phyloP scores from a whole-genome alignment of 1,140 invertebrate species.

The Trichonephila clavata region DNA sequence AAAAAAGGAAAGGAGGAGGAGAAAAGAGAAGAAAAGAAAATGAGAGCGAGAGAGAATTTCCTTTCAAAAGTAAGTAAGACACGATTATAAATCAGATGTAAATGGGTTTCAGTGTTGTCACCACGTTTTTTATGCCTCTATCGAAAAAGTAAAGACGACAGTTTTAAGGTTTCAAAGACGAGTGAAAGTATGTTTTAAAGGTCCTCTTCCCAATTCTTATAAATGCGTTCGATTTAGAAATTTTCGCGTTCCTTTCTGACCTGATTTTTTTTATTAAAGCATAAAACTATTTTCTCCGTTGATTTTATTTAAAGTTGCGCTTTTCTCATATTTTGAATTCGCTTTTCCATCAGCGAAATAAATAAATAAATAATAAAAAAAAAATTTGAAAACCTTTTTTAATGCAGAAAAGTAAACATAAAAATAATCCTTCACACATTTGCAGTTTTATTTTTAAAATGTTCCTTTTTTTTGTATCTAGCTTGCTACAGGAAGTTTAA shows the following conservation, averaged over 20 bases:
- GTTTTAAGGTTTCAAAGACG: background rate
- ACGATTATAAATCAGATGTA: constrained; percentile 55
- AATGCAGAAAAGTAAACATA: background rate
- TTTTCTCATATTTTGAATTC: background rate
- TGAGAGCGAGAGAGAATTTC: background rate
- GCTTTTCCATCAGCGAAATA: background rate
- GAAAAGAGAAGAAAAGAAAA: background rate
- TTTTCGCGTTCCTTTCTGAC: background rate
- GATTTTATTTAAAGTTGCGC: background rate
- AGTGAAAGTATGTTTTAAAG: constrained; percentile 3
- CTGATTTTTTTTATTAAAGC: background rate
- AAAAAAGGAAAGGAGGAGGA: background rate
- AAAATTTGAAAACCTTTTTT: background rate
- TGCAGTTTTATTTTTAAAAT: background rate
- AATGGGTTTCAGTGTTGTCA: constrained; percentile 42
- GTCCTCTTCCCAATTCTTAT: background rate
- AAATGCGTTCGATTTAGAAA: constrained; percentile 18
- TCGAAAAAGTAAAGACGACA: background rate
- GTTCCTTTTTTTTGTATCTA: too few species aligned
- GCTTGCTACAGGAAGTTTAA: too few species aligned
- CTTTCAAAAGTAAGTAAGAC: constrained; percentile 40
- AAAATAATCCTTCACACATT: background rate
- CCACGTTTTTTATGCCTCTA: background rate
- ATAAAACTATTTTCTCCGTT: background rate
- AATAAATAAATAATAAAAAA: background rate